Conservation (phyloP, 2,888 invertebrate genomes). For the Hofmannophila pseudospretella region DNA sequence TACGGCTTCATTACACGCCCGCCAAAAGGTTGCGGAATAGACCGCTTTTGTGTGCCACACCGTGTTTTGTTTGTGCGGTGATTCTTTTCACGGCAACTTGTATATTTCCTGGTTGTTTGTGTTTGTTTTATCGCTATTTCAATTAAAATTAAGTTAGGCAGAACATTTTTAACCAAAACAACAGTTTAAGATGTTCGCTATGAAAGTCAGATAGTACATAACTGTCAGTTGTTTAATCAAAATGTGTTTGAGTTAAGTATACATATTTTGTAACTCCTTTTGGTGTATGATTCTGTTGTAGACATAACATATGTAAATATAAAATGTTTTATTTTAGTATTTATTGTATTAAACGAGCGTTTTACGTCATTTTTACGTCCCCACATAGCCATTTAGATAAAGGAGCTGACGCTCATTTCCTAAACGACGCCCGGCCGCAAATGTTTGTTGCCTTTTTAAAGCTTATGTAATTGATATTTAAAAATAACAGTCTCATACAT, state of each 20-base stretch:
- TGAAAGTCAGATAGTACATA: too few species aligned
- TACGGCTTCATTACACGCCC: conserved; percentile 71
- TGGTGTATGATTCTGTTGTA: too few species aligned
- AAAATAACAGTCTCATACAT: too few species aligned
- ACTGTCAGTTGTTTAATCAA: too few species aligned
- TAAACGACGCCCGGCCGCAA: conserved; percentile 36
- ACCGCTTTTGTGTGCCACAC: conserved; percentile 30
- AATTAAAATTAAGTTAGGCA: too few species aligned
- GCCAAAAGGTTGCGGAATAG: conserved; percentile 35
- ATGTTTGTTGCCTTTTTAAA: conserved; percentile 20
- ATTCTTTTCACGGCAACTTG: conserved; percentile 23
- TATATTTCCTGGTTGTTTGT: conserved; percentile 26
- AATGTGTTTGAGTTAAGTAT: too few species aligned
- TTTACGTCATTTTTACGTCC: conserved; percentile 64
- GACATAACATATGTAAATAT: too few species aligned
- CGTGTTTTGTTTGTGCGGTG: conserved; percentile 24
- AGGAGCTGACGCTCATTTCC: conserved; percentile 59
- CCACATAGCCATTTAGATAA: conserved; percentile 63
- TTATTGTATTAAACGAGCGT: conserved; percentile 53
- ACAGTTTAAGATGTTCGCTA: too few species aligned
- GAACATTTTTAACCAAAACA: too few species aligned
- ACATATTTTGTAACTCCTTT: too few species aligned
- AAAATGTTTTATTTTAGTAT: conserved; percentile 27
- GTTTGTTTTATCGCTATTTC: conserved; percentile 13
- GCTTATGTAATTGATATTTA: background rate